Conservation (phyloP, 2,797 vertebrate species). For the Poeciliopsis paucimaculata region DNA sequence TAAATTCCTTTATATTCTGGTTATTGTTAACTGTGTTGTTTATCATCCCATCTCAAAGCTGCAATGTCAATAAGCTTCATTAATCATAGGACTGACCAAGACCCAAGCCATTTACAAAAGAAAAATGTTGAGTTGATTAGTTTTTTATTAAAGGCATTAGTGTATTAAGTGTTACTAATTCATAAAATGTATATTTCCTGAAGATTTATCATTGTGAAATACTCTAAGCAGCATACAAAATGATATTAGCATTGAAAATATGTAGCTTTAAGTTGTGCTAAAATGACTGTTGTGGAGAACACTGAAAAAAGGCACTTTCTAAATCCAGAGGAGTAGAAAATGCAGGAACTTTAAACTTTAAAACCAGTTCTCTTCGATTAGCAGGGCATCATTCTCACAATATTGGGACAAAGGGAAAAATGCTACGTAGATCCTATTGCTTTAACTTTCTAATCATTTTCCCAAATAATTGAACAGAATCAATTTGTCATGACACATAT, state of each 20-base stretch:
- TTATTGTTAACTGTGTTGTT: neutral
- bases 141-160: neutral
- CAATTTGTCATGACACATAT: neutral
- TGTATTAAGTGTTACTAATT: neutral
- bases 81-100: neutral
- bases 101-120: neutral
- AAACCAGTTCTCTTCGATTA: neutral
- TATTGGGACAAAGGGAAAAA: neutral
- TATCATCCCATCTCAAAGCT: neutral
- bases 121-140: neutral
- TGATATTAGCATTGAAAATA: neutral
- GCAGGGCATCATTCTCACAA: neutral
- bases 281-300: neutral
- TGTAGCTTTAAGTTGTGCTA: neutral
- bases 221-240: neutral
- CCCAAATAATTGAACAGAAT: constrained; percentile 1
- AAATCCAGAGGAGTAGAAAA: neutral
- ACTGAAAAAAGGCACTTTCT: neutral
- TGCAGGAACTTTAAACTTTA: neutral
- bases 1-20: neutral
- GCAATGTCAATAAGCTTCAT: neutral
- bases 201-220: neutral
- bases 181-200: neutral
- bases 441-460: neutral
- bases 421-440: neutral